phyloP scores from a whole-genome alignment of 1,140 invertebrate species.

The Micrasema minimum region DNA sequence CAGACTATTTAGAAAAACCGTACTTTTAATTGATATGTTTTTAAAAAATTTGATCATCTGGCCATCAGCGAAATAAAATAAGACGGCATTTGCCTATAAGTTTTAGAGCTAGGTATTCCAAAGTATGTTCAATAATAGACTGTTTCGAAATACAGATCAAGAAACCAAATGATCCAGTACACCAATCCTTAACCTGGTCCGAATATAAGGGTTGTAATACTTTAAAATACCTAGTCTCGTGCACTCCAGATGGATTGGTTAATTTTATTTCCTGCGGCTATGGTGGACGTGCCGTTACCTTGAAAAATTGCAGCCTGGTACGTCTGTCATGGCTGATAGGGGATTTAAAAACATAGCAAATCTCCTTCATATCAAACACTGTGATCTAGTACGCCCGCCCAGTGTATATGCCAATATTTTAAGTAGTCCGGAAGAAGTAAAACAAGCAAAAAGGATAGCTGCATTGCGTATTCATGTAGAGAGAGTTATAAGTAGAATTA shows the following conservation, averaged over 20 bases:
- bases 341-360: not conserved
- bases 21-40: not conserved
- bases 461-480: too few species aligned
- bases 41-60: not conserved
- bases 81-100: not conserved
- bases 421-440: not conserved
- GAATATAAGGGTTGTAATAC: slow-evolving; percentile 4
- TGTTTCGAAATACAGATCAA: not conserved
- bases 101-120: not conserved
- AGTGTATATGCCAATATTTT: not conserved
- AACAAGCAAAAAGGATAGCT: too few species aligned
- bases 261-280: slow-evolving; percentile 6
- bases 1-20: not conserved
- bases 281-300: slow-evolving; percentile 9
- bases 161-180: not conserved
- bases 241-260: slow-evolving; percentile 11
- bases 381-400: not conserved
- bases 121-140: slow-evolving; percentile 3
- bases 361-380: not conserved
- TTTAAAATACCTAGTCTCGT: slow-evolving; percentile 7
- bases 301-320: not conserved
- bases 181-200: not conserved
- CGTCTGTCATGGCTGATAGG: not conserved
- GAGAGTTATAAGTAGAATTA: slow-evolving; percentile 50
- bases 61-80: not conserved